Conservation (phyloP, 2,888 invertebrate species). For the Mesoligia furuncula region DNA sequence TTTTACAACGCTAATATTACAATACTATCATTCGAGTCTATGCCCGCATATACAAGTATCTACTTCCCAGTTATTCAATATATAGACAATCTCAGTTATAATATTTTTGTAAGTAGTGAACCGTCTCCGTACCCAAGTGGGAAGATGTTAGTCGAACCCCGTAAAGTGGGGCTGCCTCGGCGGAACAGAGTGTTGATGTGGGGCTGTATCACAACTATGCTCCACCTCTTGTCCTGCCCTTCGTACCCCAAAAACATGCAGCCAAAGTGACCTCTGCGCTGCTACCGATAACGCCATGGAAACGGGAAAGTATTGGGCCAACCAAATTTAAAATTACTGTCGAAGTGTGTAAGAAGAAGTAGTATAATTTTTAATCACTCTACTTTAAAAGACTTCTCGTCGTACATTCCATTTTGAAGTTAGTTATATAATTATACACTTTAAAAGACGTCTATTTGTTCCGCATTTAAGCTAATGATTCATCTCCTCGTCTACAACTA, state of each 20-base stretch:
- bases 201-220: not conserved
- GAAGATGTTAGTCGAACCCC: not conserved
- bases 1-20: conserved; percentile 17
- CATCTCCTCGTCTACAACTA: conserved; percentile 51
- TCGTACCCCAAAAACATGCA: not conserved
- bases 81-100: conserved; percentile 1
- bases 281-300: not conserved
- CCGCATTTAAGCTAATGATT: conserved; percentile 60
- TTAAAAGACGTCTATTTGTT: conserved; percentile 55
- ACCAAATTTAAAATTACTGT: not conserved
- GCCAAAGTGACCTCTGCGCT: not conserved
- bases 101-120: conserved; percentile 13
- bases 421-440: conserved; percentile 12
- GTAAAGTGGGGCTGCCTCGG: not conserved
- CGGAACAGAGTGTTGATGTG: not conserved
- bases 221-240: not conserved
- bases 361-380: conserved; percentile 8
- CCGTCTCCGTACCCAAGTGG: not conserved
- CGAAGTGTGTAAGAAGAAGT: not conserved
- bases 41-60: not conserved
- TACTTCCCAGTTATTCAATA: conserved; percentile 19
- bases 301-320: not conserved
- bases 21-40: conserved; percentile 21
- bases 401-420: conserved; percentile 15
- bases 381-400: conserved; percentile 19